Base-by-base conservation (phyloP, 2,113 vertebrate species). In the Stigmatopora argus region DNA sequence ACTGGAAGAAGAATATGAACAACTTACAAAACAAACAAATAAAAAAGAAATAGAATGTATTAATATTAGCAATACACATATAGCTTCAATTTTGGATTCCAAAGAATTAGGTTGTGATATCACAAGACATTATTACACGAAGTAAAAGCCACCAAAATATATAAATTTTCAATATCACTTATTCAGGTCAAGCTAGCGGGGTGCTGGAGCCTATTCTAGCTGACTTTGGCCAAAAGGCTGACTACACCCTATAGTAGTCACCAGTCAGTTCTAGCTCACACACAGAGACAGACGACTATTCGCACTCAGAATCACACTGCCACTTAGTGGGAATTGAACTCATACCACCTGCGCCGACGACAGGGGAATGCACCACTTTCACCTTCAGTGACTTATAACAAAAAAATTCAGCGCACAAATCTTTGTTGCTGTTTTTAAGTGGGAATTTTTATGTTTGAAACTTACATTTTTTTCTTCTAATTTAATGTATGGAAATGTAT, bases 401-500 rank as follows among this genome's bases (percentile, higher is more conserved):
- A 70, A 76, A 77, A 77, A 80, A 83, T 77, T 84, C 76, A 66
- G 26, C 75, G 76, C 74, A 80, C 74, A 70, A 69, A 53, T 72
- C 67, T 72, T 66, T 72, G 81, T 78, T 80, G 75, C 78, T 73
- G 65, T 78, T 83, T 66, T 73, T 75, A 69, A 80, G 78, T 67
- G 45, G 59, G 77, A 74, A 82, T 78, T 79, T 72, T 73, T 70
- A 86, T 77, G 73, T 64, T 31, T 70, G 67, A 41, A 35, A 78
- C 68, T 82, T 76, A 74, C 74, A 84, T 82, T 72, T 73, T 82
- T 74, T 73, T 75, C 81, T 31, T 59, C 62, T 65, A 69, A 72
- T 82, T 81, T 86, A 84, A 88, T 85, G 79, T 78, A 85, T 85
- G 83, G 67, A 81, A 70, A 88, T 85, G 64, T 79, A 85, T 85